Evolutionary conservation across 2,888 invertebrate species (phyloP).

Genomic region (Uloborus plumipes): DNA sequence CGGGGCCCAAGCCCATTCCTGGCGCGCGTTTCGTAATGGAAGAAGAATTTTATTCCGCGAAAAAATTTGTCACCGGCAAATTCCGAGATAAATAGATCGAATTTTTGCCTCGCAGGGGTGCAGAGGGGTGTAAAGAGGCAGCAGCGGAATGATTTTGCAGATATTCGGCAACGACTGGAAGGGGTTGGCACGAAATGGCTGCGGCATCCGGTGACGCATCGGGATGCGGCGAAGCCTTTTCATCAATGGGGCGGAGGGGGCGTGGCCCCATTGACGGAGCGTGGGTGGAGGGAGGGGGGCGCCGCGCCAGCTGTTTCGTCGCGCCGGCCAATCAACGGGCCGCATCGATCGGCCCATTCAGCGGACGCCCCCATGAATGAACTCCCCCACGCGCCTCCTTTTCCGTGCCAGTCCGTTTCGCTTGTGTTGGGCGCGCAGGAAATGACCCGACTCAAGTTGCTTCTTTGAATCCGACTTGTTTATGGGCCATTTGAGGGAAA

Average conservation of each 20-base stretch:
- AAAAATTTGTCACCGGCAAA: too few relatives aligned
- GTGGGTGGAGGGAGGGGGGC: slow-evolving; percentile 18
- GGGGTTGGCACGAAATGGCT: slow-evolving; percentile 19
- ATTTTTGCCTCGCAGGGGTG: not conserved
- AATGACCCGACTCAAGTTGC: slow-evolving; percentile 6
- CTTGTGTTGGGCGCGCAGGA: slow-evolving; percentile 24
- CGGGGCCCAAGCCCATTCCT: too few relatives aligned
- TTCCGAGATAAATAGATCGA: too few relatives aligned
- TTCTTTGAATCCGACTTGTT: too few relatives aligned
- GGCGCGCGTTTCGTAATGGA: too few relatives aligned
- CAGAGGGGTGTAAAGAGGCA: not conserved
- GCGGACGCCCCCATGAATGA: slow-evolving; percentile 61
- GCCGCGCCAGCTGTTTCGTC: slow-evolving; percentile 55
- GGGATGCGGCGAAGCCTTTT: slow-evolving; percentile 22
- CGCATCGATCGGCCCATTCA: slow-evolving; percentile 53
- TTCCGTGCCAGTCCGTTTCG: slow-evolving; percentile 14
- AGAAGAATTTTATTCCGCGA: too few relatives aligned
- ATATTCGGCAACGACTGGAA: slow-evolving; percentile 11
- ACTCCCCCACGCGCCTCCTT: slow-evolving; percentile 18
- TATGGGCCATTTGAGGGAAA: too few relatives aligned
- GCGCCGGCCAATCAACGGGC: slow-evolving; percentile 32
- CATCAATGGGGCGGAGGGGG: slow-evolving; percentile 52
- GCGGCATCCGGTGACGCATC: slow-evolving; percentile 37
- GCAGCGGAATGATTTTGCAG: slow-evolving; percentile 5
- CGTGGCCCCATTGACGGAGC: slow-evolving; percentile 49